Conservation (phyloP, 1,140 invertebrate species). For the Danaus plexippus region DNA sequence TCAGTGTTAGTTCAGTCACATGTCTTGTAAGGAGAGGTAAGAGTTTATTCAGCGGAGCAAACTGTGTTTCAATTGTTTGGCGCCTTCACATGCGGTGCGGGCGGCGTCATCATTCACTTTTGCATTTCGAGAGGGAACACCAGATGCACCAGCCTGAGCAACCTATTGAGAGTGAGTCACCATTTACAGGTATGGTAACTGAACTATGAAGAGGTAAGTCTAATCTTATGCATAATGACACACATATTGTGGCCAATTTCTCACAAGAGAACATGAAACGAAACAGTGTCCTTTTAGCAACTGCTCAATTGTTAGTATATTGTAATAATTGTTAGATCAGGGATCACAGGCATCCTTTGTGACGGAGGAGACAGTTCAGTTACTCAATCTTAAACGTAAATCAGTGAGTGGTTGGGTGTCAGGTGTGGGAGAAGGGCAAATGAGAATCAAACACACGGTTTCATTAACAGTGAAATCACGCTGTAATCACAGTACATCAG, state of each 20-base stretch:
- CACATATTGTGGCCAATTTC: background rate
- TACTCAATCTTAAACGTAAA: conserved; percentile 13
- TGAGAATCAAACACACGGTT: conserved; percentile 21
- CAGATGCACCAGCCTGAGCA: background rate
- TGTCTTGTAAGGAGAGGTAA: conserved; percentile 17
- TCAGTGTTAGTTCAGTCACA: conserved; percentile 26
- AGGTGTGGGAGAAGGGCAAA: conserved; percentile 21
- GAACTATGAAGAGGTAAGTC: conserved; percentile 1
- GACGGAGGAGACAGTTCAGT: conserved; percentile 18
- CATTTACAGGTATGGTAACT: background rate
- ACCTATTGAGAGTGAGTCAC: background rate
- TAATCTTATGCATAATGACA: background rate
- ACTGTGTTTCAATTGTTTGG: conserved; percentile 35
- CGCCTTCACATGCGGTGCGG: conserved; percentile 22
- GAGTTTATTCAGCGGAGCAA: conserved; percentile 25
- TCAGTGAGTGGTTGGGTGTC: conserved; percentile 18
- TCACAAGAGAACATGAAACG: background rate
- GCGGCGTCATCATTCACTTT: conserved; percentile 1
- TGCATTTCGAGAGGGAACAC: conserved; percentile 6
- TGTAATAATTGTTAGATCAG: conserved; percentile 11
- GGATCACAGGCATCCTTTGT: conserved; percentile 18
- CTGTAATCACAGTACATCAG: conserved; percentile 5
- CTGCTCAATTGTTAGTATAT: conserved; percentile 7
- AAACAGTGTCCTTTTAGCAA: conserved; percentile 1
- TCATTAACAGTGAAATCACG: conserved; percentile 15